Conservation (phyloP, 2,797 vertebrate genomes). For the Falco berigora region DNA sequence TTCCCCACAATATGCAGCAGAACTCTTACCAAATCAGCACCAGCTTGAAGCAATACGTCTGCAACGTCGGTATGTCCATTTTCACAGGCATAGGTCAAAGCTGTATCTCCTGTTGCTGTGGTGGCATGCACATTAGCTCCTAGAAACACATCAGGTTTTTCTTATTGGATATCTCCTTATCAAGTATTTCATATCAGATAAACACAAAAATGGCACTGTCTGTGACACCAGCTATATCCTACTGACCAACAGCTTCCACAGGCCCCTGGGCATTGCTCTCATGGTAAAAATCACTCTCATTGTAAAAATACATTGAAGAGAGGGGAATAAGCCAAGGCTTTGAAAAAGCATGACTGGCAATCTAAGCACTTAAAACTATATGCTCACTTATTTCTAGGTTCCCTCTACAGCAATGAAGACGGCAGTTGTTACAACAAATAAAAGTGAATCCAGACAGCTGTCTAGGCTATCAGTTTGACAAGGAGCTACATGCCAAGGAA, state of each 20-base stretch:
- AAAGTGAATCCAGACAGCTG: not conserved
- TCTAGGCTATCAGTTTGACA: not conserved
- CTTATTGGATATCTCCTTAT: not conserved
- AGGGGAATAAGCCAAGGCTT: not conserved
- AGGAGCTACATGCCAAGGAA: not conserved
- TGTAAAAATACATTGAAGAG: not conserved
- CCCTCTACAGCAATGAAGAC: not conserved
- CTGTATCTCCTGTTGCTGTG: slow-evolving; percentile 96
- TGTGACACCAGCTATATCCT: not conserved
- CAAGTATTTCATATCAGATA: not conserved
- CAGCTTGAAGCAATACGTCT: slow-evolving; percentile 94
- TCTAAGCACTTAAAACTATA: not conserved
- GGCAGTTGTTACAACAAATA: not conserved
- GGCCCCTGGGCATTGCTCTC: not conserved
- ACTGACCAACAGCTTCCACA: not conserved
- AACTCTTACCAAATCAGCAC: slow-evolving; percentile 89
- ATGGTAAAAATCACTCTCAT: not conserved
- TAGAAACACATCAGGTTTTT: slow-evolving; percentile 59
- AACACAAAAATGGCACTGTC: not conserved
- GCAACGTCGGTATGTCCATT: slow-evolving; percentile 99
- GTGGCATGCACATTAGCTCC: slow-evolving; percentile 97
- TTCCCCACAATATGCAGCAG: not conserved
- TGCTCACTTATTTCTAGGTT: not conserved
- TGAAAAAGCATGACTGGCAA: not conserved
- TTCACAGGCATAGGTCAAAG: slow-evolving; percentile 96